Conservation (phyloP, 2,888 invertebrate genomes). For the Cartodere bifasciata region DNA sequence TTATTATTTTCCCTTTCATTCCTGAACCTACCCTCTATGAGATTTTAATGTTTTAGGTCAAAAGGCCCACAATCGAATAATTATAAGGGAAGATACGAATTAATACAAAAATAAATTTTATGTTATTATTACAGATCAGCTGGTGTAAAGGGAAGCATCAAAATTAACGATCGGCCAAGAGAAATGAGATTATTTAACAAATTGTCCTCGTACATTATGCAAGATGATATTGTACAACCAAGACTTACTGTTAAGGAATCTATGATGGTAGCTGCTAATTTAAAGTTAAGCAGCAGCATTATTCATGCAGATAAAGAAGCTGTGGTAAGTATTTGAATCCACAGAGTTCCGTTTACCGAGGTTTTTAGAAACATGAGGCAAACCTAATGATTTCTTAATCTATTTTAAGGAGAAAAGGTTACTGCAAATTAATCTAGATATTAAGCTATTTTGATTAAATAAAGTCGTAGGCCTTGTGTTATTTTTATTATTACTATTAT, state of each 20-base stretch:
- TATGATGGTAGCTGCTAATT: conserved; percentile 59
- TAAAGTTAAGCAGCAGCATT: conserved; percentile 54
- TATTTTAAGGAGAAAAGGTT: no score
- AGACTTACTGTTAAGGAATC: conserved; percentile 60
- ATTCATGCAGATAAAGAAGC: conserved; percentile 44
- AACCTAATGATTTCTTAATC: no score
- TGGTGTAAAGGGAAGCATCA: conserved; percentile 52
- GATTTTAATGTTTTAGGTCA: no score
- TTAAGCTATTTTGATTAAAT: no score
- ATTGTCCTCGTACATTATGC: conserved; percentile 71
- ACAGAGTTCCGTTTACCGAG: no score
- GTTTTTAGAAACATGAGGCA: no score
- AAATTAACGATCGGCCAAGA: conserved; percentile 53
- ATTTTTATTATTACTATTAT: no score
- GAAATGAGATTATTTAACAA: conserved; percentile 60
- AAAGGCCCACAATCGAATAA: background rate
- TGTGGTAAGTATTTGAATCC: conserved; percentile 51
- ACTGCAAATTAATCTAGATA: no score
- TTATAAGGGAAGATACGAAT: background rate
- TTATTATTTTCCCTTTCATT: no score
- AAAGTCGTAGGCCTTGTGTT: no score
- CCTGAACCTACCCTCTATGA: no score
- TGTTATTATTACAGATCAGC: conserved; percentile 29
- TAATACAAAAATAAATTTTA: background rate
- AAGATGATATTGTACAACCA: conserved; percentile 59